Evolutionary conservation across 2,888 invertebrate species (phyloP).

Genomic region (Pristionchus arcanus): DNA sequence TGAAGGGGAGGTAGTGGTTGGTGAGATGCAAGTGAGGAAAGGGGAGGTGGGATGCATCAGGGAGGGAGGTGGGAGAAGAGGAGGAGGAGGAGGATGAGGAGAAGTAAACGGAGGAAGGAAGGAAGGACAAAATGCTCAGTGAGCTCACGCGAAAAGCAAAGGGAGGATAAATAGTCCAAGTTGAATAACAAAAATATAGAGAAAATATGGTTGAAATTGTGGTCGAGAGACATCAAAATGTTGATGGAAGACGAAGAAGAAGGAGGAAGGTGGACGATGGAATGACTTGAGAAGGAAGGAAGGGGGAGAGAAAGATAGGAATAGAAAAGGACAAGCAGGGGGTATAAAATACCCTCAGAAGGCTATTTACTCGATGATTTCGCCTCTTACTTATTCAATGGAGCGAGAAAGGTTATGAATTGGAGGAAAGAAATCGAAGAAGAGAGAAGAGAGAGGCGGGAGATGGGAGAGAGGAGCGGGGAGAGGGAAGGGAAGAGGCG

Average conservation of each 20-base stretch:
- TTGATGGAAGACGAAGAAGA: no score
- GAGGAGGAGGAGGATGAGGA: neutral
- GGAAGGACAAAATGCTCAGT: neutral
- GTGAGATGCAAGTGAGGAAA: neutral
- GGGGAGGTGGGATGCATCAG: neutral
- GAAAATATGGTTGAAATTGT: neutral
- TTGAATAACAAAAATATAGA: neutral
- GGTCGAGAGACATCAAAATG: neutral
- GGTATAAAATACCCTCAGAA: neutral
- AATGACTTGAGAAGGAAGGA: neutral
- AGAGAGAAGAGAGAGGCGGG: neutral
- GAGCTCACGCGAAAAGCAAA: neutral
- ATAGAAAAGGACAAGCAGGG: neutral
- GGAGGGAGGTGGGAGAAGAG: neutral
- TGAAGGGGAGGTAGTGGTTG: neutral
- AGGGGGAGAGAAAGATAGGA: neutral
- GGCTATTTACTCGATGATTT: slow-evolving; percentile 4
- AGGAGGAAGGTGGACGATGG: no score
- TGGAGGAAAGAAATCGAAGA: slow-evolving; percentile 17
- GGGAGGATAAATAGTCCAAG: neutral
- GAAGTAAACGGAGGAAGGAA: neutral
- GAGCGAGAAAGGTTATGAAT: slow-evolving; percentile 33
- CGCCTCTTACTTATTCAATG: neutral
- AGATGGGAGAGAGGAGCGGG: neutral
- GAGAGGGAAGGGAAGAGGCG: neutral